Base-by-base conservation (phyloP, 2,797 vertebrate species). In the Microctenopoma stevenorrisi region DNA sequence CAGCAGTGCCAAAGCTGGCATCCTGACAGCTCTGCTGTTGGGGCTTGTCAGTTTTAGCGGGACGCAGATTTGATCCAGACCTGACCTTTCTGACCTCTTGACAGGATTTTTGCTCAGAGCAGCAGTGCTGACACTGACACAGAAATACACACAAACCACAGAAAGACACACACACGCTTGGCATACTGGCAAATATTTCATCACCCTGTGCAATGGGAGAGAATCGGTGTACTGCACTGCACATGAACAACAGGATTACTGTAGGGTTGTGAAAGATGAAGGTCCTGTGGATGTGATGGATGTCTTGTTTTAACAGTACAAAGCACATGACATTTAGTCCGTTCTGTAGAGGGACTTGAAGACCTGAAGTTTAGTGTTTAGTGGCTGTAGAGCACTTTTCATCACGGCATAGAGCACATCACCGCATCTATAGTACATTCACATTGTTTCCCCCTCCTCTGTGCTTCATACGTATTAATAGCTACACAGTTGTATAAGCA, bases 21-120 rank as follows among this genome's bases (percentile, higher is more conserved):
- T 79, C 75, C 81, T 86, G 90, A 85, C 91, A 91, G 87, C 81
- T 74, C 72, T 78, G 81, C 86, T 86, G 84, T 75, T 85, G 79
- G 83, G 78, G 79, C 79, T 83, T 89, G 91, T 91, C 87, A 92
- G 78, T 84, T 87, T 78, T 82, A 86, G 84, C 46, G 44, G 71
- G 81, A 85, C 78, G 82, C 78, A 81, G 73, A 86, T 90, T 89
- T 90, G 86, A 90, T 89, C 89, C 72, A 74, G 78, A 78, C 79
- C 62, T 10, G 81, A 92, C 91, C 87, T 81, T 54, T 86, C 48
- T 88, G 86, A 91, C 86, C 86, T 84, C 61, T 65, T 86, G 88
- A 91, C 88, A 84, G 84, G 62, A 76, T 76, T 84, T 79, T 59
- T 76, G 81, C 78, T 86, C 78, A 61, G 56, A 83, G 86, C 80